Evolutionary conservation across 2,797 vertebrate species (phyloP).

Genomic region (Phataginus tricuspis): DNA sequence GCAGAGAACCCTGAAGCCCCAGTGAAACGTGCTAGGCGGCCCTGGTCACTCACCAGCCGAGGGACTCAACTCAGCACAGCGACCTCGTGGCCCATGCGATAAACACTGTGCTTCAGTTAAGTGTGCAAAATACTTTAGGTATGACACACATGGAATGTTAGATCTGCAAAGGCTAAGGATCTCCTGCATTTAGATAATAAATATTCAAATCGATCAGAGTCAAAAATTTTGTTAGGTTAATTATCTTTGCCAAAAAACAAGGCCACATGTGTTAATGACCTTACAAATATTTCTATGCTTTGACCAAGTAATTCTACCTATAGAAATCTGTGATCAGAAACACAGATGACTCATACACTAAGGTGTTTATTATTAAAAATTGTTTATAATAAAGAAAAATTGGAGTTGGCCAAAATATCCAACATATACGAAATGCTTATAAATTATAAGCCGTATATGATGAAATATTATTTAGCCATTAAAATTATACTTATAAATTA

Average conservation of each 20-base stretch:
- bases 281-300: background rate
- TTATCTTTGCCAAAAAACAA: background rate
- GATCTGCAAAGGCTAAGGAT: background rate
- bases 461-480: background rate
- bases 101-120: slow-evolving; percentile 30
- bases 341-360: background rate
- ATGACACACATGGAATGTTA: background rate
- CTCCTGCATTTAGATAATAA: background rate
- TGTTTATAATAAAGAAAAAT: slow-evolving; percentile 3
- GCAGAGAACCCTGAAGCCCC: background rate
- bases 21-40: background rate
- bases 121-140: background rate
- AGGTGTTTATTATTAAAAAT: background rate
- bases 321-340: slow-evolving; percentile 42
- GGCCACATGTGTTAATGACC: background rate
- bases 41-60: background rate
- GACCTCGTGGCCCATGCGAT: background rate
- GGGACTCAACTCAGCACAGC: too few species aligned
- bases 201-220: background rate
- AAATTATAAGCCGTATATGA: background rate
- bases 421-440: background rate
- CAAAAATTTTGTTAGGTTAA: background rate
- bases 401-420: background rate
- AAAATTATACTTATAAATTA: slow-evolving; percentile 21
- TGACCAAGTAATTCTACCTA: background rate